A percentile compares a stretch with the other conserved stretches of the same genome.
Evolutionary conservation across 2,113 vertebrate species (phyloP).

Genomic region (Rhinoderma darwinii): DNA sequence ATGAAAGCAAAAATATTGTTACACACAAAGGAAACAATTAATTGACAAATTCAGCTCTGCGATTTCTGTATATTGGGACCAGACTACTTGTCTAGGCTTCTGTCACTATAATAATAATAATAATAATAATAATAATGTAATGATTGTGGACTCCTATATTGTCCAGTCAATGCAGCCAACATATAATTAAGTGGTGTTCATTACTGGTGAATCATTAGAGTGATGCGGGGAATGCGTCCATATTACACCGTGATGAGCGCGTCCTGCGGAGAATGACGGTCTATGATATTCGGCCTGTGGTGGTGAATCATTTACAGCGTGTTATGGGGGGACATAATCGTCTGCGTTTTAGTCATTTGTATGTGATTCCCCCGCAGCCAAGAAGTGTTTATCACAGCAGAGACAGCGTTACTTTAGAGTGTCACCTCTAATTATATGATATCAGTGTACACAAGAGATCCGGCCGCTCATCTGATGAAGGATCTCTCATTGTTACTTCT

Average conservation of each 20-base stretch:
- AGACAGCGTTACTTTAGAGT: neutral
- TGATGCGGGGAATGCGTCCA: neutral
- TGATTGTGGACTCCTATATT: neutral
- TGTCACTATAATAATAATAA: neutral
- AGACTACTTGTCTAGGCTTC: neutral
- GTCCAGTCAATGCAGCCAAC: neutral
- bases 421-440: neutral
- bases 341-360: neutral
- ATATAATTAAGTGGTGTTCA: neutral
- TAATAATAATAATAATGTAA: too few relatives aligned
- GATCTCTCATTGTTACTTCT: neutral
- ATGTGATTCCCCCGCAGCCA: neutral
- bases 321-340: neutral
- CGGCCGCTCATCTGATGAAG: neutral
- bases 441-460: neutral
- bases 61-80: neutral
- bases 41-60: neutral
- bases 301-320: neutral
- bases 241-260: neutral
- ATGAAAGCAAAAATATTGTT: neutral
- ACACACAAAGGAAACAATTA: neutral
- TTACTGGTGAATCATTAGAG: neutral
- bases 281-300: neutral
- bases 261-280: neutral
- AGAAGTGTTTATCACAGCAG: neutral